Percentiles rank a stretch among this genome's conserved stretches.
Conservation (phyloP, 2,113 vertebrate species). For the Ammodytes marinus region DNA sequence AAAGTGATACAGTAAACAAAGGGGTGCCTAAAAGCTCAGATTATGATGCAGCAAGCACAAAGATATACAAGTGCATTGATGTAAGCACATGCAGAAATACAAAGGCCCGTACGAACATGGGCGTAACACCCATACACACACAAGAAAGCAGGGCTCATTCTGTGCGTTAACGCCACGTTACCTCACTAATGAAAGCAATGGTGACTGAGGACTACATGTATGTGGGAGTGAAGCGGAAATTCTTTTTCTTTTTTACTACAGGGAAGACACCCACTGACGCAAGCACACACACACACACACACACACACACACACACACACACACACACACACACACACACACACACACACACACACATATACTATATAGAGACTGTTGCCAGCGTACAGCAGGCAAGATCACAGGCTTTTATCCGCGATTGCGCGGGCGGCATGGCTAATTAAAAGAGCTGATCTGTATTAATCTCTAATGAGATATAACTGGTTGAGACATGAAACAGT, state of each 20-base stretch:
- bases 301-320: not conserved
- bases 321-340: conserved; percentile 31
- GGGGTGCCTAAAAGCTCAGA: conserved; percentile 39
- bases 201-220: not conserved
- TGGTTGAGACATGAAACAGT: conserved; percentile 51
- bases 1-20: conserved; percentile 50
- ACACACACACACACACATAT: conserved; percentile 26
- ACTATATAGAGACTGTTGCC: conserved; percentile 1
- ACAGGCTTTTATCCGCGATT: conserved; percentile 56
- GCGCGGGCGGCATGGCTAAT: conserved; percentile 68
- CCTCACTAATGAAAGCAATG: conserved; percentile 25
- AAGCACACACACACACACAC: no score
- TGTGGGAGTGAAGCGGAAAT: conserved; percentile 31
- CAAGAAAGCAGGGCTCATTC: not conserved
- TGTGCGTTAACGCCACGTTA: not conserved
- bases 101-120: not conserved
- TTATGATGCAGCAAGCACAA: conserved; percentile 35
- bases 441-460: conserved; percentile 73
- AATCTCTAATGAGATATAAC: conserved; percentile 73
- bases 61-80: conserved; percentile 29
- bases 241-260: conserved; percentile 7
- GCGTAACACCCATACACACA: conserved; percentile 15
- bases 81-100: conserved; percentile 4
- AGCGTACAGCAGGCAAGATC: conserved; percentile 27
- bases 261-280: not conserved